These are phyloP conservation scores for Zaprionus vittiger DNA, from an alignment of 1,140 invertebrate genomes.

Conservation along the genomic window DNA sequence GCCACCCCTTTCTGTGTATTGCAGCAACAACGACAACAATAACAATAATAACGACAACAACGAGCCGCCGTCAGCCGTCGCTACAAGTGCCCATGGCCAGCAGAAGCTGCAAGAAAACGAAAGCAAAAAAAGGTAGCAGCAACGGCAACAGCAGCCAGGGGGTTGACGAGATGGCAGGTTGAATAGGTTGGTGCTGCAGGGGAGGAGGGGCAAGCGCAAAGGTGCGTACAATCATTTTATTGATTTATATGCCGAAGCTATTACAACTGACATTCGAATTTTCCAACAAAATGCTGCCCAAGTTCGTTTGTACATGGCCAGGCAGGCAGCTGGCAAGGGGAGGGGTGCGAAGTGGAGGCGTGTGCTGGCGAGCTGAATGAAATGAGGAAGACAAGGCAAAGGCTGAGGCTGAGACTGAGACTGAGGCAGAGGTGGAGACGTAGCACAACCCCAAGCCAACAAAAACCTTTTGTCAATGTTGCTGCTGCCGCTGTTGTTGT, in stretches of 20 bases:
- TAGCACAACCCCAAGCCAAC: slow-evolving; percentile 35
- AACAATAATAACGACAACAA: slow-evolving; percentile 36
- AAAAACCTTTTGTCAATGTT: slow-evolving; percentile 55
- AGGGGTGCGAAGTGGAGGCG: neutral
- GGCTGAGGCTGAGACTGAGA: neutral
- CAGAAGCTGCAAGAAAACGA: slow-evolving; percentile 60
- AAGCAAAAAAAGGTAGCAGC: slow-evolving; percentile 24
- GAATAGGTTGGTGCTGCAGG: slow-evolving; percentile 11
- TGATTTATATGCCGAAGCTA: slow-evolving; percentile 84
- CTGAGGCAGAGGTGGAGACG: neutral
- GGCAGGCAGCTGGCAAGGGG: neutral
- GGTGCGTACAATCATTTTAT: slow-evolving; percentile 84
- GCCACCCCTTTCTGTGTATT: slow-evolving; percentile 62
- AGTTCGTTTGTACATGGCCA: slow-evolving; percentile 43
- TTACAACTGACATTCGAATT: slow-evolving; percentile 83
- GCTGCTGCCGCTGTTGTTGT: slow-evolving; percentile 46
- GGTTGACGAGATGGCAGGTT: neutral
- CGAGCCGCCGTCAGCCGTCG: slow-evolving; percentile 50
- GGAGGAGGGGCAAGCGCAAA: slow-evolving; percentile 51
- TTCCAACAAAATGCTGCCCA: slow-evolving; percentile 67
- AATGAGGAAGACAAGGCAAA: neutral
- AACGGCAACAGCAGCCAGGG: slow-evolving; percentile 15
- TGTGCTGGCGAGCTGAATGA: slow-evolving; percentile 7
- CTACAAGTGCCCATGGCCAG: slow-evolving; percentile 59
- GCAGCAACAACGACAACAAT: slow-evolving; percentile 39